phyloP scores from a whole-genome alignment of 2,113 vertebrate species.

The Eira barbara region DNA sequence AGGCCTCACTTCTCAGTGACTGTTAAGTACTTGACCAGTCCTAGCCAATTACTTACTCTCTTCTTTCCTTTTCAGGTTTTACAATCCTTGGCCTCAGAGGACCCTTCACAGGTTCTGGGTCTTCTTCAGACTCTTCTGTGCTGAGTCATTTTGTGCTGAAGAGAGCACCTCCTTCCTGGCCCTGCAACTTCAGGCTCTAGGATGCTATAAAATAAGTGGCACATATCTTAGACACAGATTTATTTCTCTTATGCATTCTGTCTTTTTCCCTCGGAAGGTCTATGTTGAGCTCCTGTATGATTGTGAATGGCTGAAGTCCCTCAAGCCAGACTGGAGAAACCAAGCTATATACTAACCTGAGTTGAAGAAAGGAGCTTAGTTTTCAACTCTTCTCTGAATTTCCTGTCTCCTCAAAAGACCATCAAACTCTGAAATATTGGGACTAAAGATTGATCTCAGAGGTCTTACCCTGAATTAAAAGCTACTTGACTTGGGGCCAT shows the following conservation, averaged over 20 bases:
- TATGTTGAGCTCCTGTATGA: background rate
- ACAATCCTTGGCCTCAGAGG: constrained; percentile 70
- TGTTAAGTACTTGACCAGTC: background rate
- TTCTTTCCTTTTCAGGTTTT: constrained; percentile 75
- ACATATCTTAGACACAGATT: constrained; percentile 36
- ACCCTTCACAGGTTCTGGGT: constrained; percentile 43
- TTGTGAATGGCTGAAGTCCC: constrained; percentile 49
- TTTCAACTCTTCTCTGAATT: constrained; percentile 31
- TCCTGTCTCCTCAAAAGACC: background rate
- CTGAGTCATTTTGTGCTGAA: constrained; percentile 60
- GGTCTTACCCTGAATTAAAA: constrained; percentile 3
- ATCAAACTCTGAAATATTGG: background rate
- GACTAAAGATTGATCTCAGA: background rate
- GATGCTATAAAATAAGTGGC: constrained; percentile 42
- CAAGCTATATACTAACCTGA: background rate
- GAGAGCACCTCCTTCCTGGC: constrained; percentile 71
- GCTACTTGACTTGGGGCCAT: background rate
- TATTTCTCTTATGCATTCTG: constrained; percentile 53
- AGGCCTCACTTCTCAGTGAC: background rate
- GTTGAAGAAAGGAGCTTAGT: background rate
- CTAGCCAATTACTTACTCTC: constrained; percentile 46
- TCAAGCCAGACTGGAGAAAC: constrained; percentile 41
- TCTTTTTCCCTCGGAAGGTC: constrained; percentile 23
- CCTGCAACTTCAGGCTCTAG: constrained; percentile 37
- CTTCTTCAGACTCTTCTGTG: constrained; percentile 58